Conservation (phyloP, 2,797 vertebrate genomes). For the Clarias pachynema region DNA sequence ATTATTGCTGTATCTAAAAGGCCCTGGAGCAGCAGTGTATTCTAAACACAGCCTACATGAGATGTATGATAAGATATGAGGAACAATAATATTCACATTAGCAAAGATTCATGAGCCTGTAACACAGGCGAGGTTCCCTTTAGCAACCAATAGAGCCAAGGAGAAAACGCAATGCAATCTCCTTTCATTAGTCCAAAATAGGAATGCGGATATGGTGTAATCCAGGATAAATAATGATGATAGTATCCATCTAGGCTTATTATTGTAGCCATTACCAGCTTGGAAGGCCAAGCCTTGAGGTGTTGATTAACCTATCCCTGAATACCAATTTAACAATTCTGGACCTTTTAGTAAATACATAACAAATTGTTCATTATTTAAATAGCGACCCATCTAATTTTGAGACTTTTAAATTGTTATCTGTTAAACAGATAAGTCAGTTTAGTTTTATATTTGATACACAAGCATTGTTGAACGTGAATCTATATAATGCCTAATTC, state of each 20-base stretch:
- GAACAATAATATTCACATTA: constrained; percentile 53
- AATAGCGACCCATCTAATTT: background rate
- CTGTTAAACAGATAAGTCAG: background rate
- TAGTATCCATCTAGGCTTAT: constrained; percentile 34
- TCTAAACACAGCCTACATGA: constrained; percentile 37
- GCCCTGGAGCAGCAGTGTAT: constrained; percentile 36
- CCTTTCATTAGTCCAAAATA: constrained; percentile 43
- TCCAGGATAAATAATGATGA: constrained; percentile 36
- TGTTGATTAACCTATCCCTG: constrained; percentile 33
- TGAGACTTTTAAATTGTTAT: background rate
- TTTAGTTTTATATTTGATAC: background rate
- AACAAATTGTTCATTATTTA: background rate
- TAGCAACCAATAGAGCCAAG: constrained; percentile 43
- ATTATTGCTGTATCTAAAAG: constrained; percentile 54
- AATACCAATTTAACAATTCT: constrained; percentile 31
- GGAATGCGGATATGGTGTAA: constrained; percentile 41
- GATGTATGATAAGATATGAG: constrained; percentile 53
- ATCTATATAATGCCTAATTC: background rate
- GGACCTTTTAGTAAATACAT: constrained; percentile 3
- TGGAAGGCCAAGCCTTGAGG: constrained; percentile 13
- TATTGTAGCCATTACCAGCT: constrained; percentile 35
- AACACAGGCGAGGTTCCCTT: constrained; percentile 50
- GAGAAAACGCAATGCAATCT: constrained; percentile 40
- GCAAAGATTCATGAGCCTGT: constrained; percentile 57
- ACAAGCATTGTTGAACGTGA: background rate